phyloP scores from a whole-genome alignment of 2,888 invertebrate genomes.

The Coelinius sp. region DNA sequence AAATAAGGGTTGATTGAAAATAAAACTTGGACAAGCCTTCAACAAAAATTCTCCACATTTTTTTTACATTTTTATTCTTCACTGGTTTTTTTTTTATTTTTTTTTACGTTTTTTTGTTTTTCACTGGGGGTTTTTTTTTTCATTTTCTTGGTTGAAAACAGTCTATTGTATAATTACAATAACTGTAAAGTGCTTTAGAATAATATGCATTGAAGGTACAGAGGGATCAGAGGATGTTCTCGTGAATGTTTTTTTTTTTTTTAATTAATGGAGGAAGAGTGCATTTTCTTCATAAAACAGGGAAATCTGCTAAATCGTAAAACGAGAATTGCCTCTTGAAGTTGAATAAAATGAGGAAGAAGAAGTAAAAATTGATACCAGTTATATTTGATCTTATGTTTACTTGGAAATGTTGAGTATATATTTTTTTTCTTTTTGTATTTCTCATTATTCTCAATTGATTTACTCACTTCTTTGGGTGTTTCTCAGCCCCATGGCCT shows the following conservation, averaged over 20 bases:
- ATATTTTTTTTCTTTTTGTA: not conserved
- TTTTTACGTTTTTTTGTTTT: conserved; percentile 48
- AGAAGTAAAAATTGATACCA: not conserved
- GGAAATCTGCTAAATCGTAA: not conserved
- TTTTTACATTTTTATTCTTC: conserved; percentile 54
- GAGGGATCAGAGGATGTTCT: not conserved
- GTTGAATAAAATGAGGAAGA: not conserved
- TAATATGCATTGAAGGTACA: not conserved
- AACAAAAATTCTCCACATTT: conserved; percentile 58
- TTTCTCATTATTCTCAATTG: not conserved
- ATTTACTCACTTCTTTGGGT: not conserved
- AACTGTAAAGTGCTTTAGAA: not conserved
- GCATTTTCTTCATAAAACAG: not conserved
- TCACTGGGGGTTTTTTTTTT: conserved; percentile 7
- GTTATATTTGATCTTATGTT: not conserved
- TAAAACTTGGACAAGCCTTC: conserved; percentile 66
- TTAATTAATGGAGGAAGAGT: not conserved
- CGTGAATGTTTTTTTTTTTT: not conserved
- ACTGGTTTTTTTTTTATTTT: conserved; percentile 10
- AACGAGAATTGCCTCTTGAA: not conserved
- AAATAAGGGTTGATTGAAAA: conserved; percentile 66
- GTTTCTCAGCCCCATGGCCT: conserved; percentile 12
- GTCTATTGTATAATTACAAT: not conserved
- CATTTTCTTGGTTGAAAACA: conserved; percentile 3
- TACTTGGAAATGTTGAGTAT: not conserved